Conservation (phyloP, 2,888 invertebrate species). For the Thera obeliscata region DNA sequence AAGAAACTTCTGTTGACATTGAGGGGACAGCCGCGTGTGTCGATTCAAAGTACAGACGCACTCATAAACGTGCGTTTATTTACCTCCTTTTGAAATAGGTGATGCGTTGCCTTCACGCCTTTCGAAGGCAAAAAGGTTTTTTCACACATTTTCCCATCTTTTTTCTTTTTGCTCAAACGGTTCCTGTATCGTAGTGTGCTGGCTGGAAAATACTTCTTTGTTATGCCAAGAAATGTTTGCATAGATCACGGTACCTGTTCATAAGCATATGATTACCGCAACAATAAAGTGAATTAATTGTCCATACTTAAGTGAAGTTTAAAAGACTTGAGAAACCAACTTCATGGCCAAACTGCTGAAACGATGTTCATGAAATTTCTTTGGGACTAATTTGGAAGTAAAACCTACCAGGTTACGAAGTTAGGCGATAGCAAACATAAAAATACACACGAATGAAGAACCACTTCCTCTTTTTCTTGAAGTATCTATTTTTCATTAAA, state of each 20-base stretch:
- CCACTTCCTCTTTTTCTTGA: too few species aligned
- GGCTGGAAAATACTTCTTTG: slow-evolving; percentile 5
- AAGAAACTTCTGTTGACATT: slow-evolving; percentile 54
- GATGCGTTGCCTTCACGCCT: slow-evolving; percentile 74
- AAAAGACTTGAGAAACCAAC: not conserved
- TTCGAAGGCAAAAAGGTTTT: slow-evolving; percentile 63
- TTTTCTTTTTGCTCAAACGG: slow-evolving; percentile 45
- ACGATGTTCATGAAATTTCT: too few species aligned
- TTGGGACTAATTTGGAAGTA: too few species aligned
- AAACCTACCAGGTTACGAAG: too few species aligned
- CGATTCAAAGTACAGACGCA: slow-evolving; percentile 79
- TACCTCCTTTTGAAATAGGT: slow-evolving; percentile 78
- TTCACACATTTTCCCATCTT: slow-evolving; percentile 59
- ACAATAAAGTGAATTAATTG: not conserved
- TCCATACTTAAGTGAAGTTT: not conserved
- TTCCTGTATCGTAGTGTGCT: slow-evolving; percentile 21
- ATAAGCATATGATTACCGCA: not conserved
- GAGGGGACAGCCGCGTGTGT: slow-evolving; percentile 53
- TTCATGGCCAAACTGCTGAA: too few species aligned
- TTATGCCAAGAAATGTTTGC: slow-evolving; percentile 1
- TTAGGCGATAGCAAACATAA: too few species aligned
- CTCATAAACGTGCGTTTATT: slow-evolving; percentile 76
- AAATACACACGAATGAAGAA: too few species aligned
- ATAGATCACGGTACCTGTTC: not conserved
- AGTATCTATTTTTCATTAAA: too few species aligned